Conservation (phyloP, 2,888 invertebrate species). For the Linnaemya tessellans region DNA sequence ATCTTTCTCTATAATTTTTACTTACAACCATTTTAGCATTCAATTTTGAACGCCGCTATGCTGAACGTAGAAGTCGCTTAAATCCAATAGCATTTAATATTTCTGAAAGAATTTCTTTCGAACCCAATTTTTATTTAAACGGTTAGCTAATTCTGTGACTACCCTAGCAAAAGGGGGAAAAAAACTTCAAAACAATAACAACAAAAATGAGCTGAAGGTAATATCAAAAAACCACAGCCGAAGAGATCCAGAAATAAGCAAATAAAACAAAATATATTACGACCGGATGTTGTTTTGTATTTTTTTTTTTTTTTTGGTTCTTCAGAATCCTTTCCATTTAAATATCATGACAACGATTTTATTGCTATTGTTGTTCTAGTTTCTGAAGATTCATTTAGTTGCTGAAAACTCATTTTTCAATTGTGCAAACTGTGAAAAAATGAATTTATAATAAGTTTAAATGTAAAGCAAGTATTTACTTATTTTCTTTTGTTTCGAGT, state of each 20-base stretch:
- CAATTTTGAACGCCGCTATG: no score
- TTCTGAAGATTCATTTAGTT: slow-evolving; percentile 31
- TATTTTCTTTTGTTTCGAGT: slow-evolving; percentile 53
- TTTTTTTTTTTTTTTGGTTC: no score
- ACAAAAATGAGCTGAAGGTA: slow-evolving; percentile 5
- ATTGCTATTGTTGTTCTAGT: not conserved
- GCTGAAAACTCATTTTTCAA: not conserved
- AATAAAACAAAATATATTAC: not conserved
- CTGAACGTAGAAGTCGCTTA: no score
- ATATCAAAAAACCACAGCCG: not conserved
- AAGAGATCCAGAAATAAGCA: not conserved
- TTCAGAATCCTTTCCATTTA: not conserved
- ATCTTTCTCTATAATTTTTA: no score
- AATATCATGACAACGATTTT: slow-evolving; percentile 53
- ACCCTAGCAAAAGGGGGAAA: no score
- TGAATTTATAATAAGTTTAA: not conserved
- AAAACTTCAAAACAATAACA: not conserved
- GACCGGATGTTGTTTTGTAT: not conserved
- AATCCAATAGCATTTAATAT: no score
- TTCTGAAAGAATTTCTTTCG: no score
- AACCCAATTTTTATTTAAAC: no score
- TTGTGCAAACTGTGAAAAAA: not conserved
- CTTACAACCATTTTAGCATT: no score
- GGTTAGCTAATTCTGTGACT: not conserved
- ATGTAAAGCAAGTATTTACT: slow-evolving; percentile 47